phyloP scores from a whole-genome alignment of 1,140 invertebrate genomes.

The Calephelis nemesis region DNA sequence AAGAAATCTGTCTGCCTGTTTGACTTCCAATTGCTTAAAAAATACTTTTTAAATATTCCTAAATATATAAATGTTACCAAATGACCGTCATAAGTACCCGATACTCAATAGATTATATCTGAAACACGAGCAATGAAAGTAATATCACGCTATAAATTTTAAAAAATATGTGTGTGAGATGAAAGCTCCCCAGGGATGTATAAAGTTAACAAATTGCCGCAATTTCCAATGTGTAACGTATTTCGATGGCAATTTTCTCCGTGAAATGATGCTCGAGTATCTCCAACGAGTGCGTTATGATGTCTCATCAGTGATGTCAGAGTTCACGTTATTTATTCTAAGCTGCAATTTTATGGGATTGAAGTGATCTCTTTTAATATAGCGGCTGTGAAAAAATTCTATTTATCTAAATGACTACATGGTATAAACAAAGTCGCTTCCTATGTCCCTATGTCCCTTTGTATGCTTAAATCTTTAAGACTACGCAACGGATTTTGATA shows the following conservation, averaged over 20 bases:
- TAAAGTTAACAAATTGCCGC: constrained; percentile 62
- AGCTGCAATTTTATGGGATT: background rate
- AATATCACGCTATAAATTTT: constrained; percentile 44
- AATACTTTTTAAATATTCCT: background rate
- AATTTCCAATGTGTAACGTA: constrained; percentile 64
- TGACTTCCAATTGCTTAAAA: no score
- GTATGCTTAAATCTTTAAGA: background rate
- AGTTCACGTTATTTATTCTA: constrained; percentile 4
- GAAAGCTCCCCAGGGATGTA: constrained; percentile 47
- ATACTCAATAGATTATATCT: constrained; percentile 12
- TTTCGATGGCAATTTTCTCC: constrained; percentile 53
- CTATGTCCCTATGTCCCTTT: no score
- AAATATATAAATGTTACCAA: background rate
- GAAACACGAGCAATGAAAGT: constrained; percentile 41
- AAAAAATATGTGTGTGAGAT: constrained; percentile 46
- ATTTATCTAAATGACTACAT: background rate
- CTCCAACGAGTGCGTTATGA: constrained; percentile 22
- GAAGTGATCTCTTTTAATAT: background rate
- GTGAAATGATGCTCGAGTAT: constrained; percentile 33
- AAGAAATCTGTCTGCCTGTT: no score
- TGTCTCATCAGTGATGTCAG: constrained; percentile 20
- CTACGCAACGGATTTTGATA: no score
- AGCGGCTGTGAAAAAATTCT: background rate
- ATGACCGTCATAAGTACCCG: constrained; percentile 1
- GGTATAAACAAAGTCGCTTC: no score